Base-by-base conservation (phyloP, 2,797 vertebrate species). In the Chelidonichthys spinosus region DNA sequence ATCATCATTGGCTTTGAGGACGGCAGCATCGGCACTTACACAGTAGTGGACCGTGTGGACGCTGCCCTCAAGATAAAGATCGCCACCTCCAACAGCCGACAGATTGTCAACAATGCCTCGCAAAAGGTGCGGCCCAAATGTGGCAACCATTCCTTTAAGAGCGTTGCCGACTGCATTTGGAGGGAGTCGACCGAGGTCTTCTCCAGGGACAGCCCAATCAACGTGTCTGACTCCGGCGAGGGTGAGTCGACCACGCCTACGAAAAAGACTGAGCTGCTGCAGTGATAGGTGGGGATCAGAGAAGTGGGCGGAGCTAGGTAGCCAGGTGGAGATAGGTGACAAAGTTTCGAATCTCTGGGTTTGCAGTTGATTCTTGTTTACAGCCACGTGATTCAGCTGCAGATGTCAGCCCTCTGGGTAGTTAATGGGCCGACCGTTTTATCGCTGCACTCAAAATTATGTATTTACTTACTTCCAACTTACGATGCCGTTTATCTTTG, bases 61-160 rank as follows among this genome's bases (percentile, higher is more conserved):
- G 98, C 98, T 0, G 95, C 98, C 3, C 93, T 99, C 81, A 99
- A 99, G 90, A 99, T 99, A 82, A 99, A 99, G 92, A 99, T 99
- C 11, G 98, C 98, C 88, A 99, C 98, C 65, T 99, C 98, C 49
- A 99, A 99, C 86, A 99, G 98, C 91, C 96, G 98, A 35, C 98
- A 99, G 87, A 98, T 99, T 88, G 98, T 99, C 94, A 98, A 95
- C 93, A 99, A 94, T 2, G 75, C 97, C 55, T 94, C 97, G 2
- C 97, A 98, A 87, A 94, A 96, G 82, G 95, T 97, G 79, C 95
- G 96, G 72, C 98, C 98, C 37, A 99, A 98, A 89, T 98, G 96
- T 60, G 95, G 95, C 76, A 96, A 95, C 89, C 96, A 97, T 40
- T 95, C 93, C 87, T 99, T 97, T 86, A 99, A 99, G 92, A 93